Percentiles rank a stretch among this genome's conserved stretches.
Evolutionary conservation across 2,797 vertebrate genomes (phyloP).

Genomic region (Anguilla marmorata): DNA sequence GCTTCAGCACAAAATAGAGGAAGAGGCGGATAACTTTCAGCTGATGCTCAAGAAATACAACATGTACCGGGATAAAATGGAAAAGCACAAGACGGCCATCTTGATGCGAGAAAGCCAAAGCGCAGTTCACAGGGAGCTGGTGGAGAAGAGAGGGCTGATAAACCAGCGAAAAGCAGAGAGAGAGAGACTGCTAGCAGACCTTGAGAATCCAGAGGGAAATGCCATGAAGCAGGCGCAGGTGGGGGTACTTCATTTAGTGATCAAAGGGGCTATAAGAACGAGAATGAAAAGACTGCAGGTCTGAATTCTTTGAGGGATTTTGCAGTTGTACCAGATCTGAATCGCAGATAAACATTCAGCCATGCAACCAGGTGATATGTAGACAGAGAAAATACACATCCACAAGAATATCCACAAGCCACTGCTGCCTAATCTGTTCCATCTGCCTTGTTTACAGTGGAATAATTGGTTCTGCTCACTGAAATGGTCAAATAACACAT

Average conservation of each 20-base stretch:
- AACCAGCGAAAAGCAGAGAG: conserved; percentile 49
- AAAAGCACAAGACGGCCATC: conserved; percentile 54
- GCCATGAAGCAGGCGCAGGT: conserved; percentile 58
- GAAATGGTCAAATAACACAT: not conserved
- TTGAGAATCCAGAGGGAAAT: conserved; percentile 60
- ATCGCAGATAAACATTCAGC: not conserved
- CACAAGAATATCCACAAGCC: not conserved
- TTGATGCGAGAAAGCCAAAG: conserved; percentile 44
- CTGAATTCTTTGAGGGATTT: not conserved
- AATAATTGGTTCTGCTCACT: not conserved
- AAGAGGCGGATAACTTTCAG: conserved; percentile 50
- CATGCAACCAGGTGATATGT: not conserved
- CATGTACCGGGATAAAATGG: conserved; percentile 60
- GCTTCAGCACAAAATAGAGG: conserved; percentile 43
- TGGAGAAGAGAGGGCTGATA: conserved; percentile 54
- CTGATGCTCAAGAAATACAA: conserved; percentile 36
- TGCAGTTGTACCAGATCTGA: not conserved
- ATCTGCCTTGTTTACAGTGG: not conserved
- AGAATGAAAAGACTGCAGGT: not conserved
- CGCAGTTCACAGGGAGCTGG: conserved; percentile 51
- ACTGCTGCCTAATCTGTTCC: not conserved
- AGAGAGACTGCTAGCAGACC: conserved; percentile 57
- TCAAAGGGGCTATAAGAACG: not conserved
- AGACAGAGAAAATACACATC: not conserved
- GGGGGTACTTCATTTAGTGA: not conserved